Evolutionary conservation across 2,888 invertebrate genomes (phyloP).

Genomic region (Lasioglossum lativentre): DNA sequence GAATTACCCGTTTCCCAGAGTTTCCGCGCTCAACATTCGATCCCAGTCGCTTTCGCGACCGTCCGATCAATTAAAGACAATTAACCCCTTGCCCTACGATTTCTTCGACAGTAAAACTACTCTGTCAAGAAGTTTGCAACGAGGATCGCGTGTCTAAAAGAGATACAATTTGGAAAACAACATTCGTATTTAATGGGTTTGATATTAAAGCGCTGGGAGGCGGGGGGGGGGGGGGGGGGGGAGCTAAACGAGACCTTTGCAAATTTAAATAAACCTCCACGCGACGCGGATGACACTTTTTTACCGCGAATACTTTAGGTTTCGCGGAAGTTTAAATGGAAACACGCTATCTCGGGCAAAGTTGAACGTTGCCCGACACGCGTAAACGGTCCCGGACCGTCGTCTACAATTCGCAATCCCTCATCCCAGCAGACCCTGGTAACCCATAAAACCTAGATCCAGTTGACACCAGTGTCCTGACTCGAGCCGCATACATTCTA

Average conservation of each 20-base stretch:
- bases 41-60: not conserved
- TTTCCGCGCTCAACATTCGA: constrained; percentile 5
- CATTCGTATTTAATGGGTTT: not conserved
- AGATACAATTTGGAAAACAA: not conserved
- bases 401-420: constrained; percentile 8
- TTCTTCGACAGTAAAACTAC: not conserved
- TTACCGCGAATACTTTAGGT: not conserved
- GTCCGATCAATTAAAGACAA: too few species aligned
- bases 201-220: not conserved
- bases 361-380: not conserved
- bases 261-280: not conserved
- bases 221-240: too few species aligned
- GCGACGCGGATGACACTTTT: not conserved
- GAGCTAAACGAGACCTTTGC: not conserved
- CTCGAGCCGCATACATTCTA: constrained; percentile 29
- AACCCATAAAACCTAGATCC: constrained; percentile 51
- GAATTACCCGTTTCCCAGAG: constrained; percentile 71
- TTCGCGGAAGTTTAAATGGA: not conserved
- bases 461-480: constrained; percentile 45
- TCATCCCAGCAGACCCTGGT: constrained; percentile 23
- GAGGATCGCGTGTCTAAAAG: not conserved
- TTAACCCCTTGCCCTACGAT: not conserved
- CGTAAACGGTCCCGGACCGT: not conserved
- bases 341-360: not conserved
- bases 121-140: not conserved